A percentile compares a stretch with the other conserved stretches of the same genome.
Conservation (phyloP, 2,888 invertebrate genomes). For the Margaritifera margaritifera region DNA sequence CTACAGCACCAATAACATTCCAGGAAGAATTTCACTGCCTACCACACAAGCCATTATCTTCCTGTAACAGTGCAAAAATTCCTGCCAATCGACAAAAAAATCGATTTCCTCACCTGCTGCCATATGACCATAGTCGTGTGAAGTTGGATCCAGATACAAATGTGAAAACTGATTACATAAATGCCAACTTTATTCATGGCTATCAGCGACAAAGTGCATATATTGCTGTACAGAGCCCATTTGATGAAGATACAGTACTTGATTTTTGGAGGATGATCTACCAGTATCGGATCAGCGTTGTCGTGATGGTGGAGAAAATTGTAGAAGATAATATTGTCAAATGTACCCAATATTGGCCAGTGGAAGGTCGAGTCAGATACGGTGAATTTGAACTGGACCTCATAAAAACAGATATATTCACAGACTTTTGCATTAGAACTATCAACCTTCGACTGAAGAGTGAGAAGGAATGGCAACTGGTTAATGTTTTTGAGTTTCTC, state of each 20-base stretch:
- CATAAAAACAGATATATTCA: constrained; percentile 90
- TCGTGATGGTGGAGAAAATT: constrained; percentile 75
- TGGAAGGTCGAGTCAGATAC: constrained; percentile 83
- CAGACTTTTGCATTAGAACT: constrained; percentile 83
- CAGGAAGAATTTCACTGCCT: constrained; percentile 67
- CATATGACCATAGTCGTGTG: constrained; percentile 70
- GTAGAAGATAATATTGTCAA: constrained; percentile 77
- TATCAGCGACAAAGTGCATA: constrained; percentile 73
- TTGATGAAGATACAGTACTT: constrained; percentile 70
- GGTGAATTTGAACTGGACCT: constrained; percentile 91
- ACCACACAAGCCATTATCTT: constrained; percentile 48
- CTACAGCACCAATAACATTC: constrained; percentile 46
- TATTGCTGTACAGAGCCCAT: constrained; percentile 75
- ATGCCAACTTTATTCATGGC: constrained; percentile 67
- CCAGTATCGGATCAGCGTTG: constrained; percentile 71
- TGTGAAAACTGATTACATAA: constrained; percentile 63
- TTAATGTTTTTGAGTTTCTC: constrained; percentile 65
- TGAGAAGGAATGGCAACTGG: constrained; percentile 38
- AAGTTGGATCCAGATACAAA: constrained; percentile 48
- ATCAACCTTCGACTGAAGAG: constrained; percentile 47
- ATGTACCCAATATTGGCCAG: constrained; percentile 93
- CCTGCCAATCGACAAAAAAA: constrained; percentile 60
- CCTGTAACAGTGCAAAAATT: constrained; percentile 51
- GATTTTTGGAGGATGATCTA: constrained; percentile 76
- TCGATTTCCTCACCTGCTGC: constrained; percentile 67